These are phyloP conservation scores for Anoplolepis gracilipes DNA, from an alignment of 1,140 invertebrate genomes.

Conservation along the genomic window DNA sequence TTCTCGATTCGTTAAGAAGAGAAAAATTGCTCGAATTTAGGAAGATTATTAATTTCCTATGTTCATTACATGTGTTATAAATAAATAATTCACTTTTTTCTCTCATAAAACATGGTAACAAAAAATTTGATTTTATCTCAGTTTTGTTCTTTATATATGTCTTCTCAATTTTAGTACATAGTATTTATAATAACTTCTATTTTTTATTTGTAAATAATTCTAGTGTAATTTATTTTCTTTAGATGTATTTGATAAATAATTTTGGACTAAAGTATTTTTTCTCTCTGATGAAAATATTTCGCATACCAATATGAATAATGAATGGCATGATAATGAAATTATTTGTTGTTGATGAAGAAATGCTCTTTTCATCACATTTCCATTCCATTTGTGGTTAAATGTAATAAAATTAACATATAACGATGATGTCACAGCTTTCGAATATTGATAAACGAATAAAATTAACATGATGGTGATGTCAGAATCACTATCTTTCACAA, in stretches of 20 bases:
- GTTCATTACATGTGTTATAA: not conserved
- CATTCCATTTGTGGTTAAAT: not conserved
- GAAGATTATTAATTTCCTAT: not conserved
- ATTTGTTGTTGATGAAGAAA: constrained; percentile 3
- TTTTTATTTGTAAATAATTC: not conserved
- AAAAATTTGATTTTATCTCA: not conserved
- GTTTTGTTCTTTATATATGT: not conserved
- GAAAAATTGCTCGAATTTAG: not conserved
- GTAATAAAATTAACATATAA: constrained; percentile 16
- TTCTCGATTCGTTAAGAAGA: not conserved
- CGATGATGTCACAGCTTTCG: constrained; percentile 33
- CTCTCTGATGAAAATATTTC: not conserved
- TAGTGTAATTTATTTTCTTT: constrained; percentile 24
- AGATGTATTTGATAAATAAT: not conserved
- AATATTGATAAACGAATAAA: constrained; percentile 33
- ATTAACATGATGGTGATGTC: not conserved
- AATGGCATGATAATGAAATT: not conserved
- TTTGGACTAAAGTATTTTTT: not conserved
- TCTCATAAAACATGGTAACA: not conserved
- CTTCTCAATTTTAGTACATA: no score
- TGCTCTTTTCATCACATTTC: not conserved
- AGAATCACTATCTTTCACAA: not conserved
- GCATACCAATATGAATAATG: not conserved
- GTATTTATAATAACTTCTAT: not conserved
- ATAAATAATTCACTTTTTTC: not conserved